phyloP scores from a whole-genome alignment of 1,140 invertebrate genomes.

The Sminthurides bifidus region DNA sequence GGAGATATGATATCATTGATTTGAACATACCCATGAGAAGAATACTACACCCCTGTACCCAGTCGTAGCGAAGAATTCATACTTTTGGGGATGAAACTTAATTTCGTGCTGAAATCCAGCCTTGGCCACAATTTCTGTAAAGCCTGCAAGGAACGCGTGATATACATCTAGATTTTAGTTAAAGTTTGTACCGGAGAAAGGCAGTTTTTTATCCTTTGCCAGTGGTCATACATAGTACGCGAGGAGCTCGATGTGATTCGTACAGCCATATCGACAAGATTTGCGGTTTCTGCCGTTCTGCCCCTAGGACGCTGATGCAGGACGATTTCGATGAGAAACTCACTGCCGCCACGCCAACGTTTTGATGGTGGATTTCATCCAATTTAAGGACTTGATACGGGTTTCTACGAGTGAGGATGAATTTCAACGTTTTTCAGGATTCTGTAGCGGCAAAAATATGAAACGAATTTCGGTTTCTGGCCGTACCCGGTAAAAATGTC shows the following conservation, averaged over 20 bases:
- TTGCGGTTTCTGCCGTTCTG: neutral
- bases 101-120: slow-evolving; percentile 14
- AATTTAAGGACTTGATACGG: neutral
- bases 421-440: no score
- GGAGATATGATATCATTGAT: no score
- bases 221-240: neutral
- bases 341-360: slow-evolving; percentile 1
- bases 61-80: slow-evolving; percentile 20
- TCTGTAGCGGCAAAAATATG: neutral
- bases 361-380: neutral
- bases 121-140: neutral
- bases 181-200: neutral
- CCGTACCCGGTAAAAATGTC: slow-evolving; percentile 10
- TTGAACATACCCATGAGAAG: slow-evolving; percentile 18
- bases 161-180: neutral
- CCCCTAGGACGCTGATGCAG: neutral
- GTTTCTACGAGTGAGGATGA: neutral
- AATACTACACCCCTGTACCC: slow-evolving; percentile 19
- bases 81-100: slow-evolving; percentile 2
- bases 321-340: neutral
- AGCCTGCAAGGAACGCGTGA: neutral
- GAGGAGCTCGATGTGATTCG: neutral
- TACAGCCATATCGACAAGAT: slow-evolving; percentile 9
- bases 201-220: neutral
- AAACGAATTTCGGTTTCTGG: neutral